Evolutionary conservation across 2,888 invertebrate species (phyloP), one percentile per base, ranked within the genome.

Genomic region (Frankliniella intonsa): DNA sequence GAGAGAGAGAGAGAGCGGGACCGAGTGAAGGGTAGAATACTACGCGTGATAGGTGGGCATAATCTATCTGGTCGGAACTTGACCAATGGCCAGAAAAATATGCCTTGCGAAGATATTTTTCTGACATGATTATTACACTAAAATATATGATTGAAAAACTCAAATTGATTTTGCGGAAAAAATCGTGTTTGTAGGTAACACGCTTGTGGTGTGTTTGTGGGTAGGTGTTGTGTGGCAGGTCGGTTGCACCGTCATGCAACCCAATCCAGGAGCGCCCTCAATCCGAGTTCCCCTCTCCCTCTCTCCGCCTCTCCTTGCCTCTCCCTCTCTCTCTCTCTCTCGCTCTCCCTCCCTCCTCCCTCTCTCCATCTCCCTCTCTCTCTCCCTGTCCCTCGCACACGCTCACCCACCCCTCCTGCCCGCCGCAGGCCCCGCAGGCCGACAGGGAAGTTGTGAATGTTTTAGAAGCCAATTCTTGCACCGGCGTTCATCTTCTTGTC

Each of bases 401-500:
- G 38, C 38, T 38, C 38, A 38, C 38, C 38, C 38, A 38, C 38
- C 38, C 38, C 38, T 38, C 38, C 38, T 38, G 5, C 38, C 38
- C 14, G 62, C 19, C 62, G 62, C 62, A 65, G 65, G 12, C 10
- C 22, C 65, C 8, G 65, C 65, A 69, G 69, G 19, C 69, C 69
- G 69, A 22, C 69, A 25, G 69, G 25, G 10, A 76, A 76, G 69
- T 76, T 76, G 25, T 76, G 69, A 76, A 76, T 76, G 69, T 76
- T 76, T 22, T 25, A 76, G 69, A 25, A 76, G 69, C 69, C 69
- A 76, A 76, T 76, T 76, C 69, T 22, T 76, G 69, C 22, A 25
- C 3, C 69, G 69, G 69, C 69, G 69, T 76, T 76, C 69, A 76
- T 76, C 69, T 76, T 76, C 22, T 76, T 76, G 69, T 76, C 69